A percentile compares a stretch with the other conserved stretches of the same genome.
phyloP scores from a whole-genome alignment of 2,888 invertebrate genomes.

The Cerceris rybyensis region DNA sequence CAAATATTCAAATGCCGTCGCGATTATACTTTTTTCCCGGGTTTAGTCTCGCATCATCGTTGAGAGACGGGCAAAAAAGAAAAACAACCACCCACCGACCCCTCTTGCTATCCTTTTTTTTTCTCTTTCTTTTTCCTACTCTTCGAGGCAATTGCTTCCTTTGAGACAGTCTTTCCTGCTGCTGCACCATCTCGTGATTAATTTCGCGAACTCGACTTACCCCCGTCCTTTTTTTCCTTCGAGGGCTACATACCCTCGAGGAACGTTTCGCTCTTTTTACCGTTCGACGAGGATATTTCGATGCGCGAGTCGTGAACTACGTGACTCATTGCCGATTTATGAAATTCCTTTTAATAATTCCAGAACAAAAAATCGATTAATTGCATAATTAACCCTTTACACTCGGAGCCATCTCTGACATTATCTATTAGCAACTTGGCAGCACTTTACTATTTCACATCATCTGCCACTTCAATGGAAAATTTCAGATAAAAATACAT shows the following conservation, averaged over 20 bases:
- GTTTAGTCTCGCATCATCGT: conserved; percentile 33
- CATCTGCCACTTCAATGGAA: no score
- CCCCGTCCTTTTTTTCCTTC: background rate
- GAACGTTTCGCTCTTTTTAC: conserved; percentile 35
- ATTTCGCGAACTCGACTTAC: conserved; percentile 38
- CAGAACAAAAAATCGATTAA: no score
- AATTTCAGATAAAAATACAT: no score
- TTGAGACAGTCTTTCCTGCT: conserved; percentile 35
- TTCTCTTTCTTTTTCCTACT: conserved; percentile 19
- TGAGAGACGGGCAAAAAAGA: conserved; percentile 13
- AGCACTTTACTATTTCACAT: no score
- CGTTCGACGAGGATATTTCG: conserved; percentile 26
- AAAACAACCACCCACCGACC: background rate
- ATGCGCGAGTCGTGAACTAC: conserved; percentile 37
- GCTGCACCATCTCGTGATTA: conserved; percentile 35
- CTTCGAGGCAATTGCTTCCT: conserved; percentile 54
- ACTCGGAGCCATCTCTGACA: no score
- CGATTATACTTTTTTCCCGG: conserved; percentile 45
- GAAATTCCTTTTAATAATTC: conserved; percentile 1
- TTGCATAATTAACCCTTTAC: no score
- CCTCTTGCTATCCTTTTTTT: conserved; percentile 17
- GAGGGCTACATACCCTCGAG: conserved; percentile 6
- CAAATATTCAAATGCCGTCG: conserved; percentile 61
- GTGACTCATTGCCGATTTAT: conserved; percentile 10
- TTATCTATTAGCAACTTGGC: no score